A percentile compares a stretch with the other conserved stretches of the same genome.
Conservation (phyloP, 2,797 vertebrate genomes). For the Amazonetta brasiliensis region DNA sequence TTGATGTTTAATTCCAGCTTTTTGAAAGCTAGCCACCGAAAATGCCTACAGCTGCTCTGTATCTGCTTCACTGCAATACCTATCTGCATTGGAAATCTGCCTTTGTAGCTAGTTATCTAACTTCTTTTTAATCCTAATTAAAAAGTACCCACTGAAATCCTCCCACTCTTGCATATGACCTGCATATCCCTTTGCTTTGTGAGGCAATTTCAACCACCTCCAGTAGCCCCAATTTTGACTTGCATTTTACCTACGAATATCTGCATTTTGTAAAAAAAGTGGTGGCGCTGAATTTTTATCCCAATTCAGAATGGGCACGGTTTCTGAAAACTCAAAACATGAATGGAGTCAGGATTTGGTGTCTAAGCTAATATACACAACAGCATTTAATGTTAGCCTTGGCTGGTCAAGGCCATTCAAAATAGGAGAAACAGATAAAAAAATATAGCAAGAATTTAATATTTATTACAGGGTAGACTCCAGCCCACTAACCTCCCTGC, state of each 20-base stretch:
- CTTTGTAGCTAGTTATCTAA: neutral
- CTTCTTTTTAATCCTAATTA: neutral
- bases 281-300: neutral
- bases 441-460: neutral
- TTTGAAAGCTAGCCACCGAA: neutral
- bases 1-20: neutral
- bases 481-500: neutral
- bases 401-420: neutral
- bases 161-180: neutral
- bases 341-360: neutral
- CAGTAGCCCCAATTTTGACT: neutral
- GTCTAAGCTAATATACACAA: neutral
- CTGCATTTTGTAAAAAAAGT: neutral
- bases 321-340: neutral
- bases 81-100: neutral
- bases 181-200: neutral
- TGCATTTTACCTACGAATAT: neutral
- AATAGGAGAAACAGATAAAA: neutral
- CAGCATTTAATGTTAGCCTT: neutral
- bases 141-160: neutral
- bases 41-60: conserved; percentile 8
- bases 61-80: neutral
- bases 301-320: neutral
- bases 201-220: neutral
- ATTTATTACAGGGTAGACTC: neutral